A percentile compares a stretch with the other conserved stretches of the same genome.
These are phyloP conservation scores for Plotosus lineatus DNA, from an alignment of 2,113 vertebrate species.

Conservation along the genomic window DNA sequence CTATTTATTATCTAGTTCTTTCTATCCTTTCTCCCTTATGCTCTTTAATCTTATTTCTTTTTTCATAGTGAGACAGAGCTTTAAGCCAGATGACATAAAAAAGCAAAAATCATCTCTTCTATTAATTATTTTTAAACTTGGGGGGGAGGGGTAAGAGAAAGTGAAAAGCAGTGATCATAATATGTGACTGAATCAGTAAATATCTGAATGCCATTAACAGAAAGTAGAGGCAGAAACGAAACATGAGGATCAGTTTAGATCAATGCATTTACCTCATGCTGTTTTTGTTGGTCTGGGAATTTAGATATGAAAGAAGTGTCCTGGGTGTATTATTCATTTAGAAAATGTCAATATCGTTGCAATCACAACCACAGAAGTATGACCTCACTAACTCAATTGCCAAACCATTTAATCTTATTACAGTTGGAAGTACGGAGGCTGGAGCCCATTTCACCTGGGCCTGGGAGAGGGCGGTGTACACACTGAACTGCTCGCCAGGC, in stretches of 20 bases:
- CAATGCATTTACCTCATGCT: conserved; percentile 5
- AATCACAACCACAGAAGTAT: background rate
- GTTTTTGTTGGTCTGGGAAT: background rate
- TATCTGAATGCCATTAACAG: background rate
- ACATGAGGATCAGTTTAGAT: background rate
- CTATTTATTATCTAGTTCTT: background rate
- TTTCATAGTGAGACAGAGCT: background rate
- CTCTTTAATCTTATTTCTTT: background rate
- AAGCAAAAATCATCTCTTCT: background rate
- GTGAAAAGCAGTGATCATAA: background rate
- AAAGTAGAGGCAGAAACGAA: background rate
- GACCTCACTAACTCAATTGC: too few relatives aligned
- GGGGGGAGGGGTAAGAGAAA: background rate
- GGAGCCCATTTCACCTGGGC: too few relatives aligned
- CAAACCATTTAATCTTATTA: too few relatives aligned
- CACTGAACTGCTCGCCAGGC: too few relatives aligned
- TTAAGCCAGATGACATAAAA: background rate
- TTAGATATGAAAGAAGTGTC: background rate
- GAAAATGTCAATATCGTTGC: background rate
- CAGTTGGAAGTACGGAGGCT: too few relatives aligned
- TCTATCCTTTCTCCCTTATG: background rate
- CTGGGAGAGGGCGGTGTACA: too few relatives aligned
- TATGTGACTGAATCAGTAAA: conserved; percentile 4
- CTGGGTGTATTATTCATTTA: background rate
- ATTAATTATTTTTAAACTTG: too few relatives aligned